Conservation (phyloP, 1,140 invertebrate species). For the Trinorchestia longiramus region DNA sequence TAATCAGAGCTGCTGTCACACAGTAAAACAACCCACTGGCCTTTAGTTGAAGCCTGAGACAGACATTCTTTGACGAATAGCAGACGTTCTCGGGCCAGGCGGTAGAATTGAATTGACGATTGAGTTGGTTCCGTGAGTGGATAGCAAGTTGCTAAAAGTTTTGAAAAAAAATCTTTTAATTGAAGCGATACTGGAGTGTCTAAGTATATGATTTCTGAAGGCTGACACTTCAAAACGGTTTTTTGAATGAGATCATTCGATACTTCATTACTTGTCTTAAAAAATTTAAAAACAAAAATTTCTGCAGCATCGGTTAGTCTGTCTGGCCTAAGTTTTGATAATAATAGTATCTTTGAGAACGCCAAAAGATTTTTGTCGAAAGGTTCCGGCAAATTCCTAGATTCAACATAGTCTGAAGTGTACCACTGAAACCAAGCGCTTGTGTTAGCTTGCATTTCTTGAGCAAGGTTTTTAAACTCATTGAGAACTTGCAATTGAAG, state of each 20-base stretch:
- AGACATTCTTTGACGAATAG: slow-evolving; percentile 56
- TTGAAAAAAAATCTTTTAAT: slow-evolving; percentile 55
- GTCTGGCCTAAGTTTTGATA: slow-evolving; percentile 63
- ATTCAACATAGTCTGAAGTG: slow-evolving; percentile 63
- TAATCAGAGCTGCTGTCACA: slow-evolving; percentile 38
- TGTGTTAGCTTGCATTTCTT: slow-evolving; percentile 58
- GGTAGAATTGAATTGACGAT: slow-evolving; percentile 58
- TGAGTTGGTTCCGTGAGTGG: slow-evolving; percentile 59
- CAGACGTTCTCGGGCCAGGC: slow-evolving; percentile 59
- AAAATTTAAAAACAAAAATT: slow-evolving; percentile 55
- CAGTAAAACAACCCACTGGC: slow-evolving; percentile 62
- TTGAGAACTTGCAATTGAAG: slow-evolving; percentile 56
- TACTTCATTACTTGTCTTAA: slow-evolving; percentile 48
- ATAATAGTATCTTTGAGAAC: slow-evolving; percentile 59
- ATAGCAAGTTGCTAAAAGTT: slow-evolving; percentile 60
- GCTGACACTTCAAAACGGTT: slow-evolving; percentile 56
- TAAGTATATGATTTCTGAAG: slow-evolving; percentile 58
- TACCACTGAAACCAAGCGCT: slow-evolving; percentile 64
- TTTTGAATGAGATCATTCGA: slow-evolving; percentile 59
- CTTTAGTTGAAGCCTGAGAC: slow-evolving; percentile 57
- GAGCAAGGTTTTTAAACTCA: slow-evolving; percentile 58
- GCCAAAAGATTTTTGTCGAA: slow-evolving; percentile 62
- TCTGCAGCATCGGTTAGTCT: slow-evolving; percentile 61
- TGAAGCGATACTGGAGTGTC: slow-evolving; percentile 58
- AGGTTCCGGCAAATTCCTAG: slow-evolving; percentile 57